These are phyloP conservation scores for Cyanoliseus patagonus DNA, from an alignment of 2,113 vertebrate species.

Conservation along the genomic window DNA sequence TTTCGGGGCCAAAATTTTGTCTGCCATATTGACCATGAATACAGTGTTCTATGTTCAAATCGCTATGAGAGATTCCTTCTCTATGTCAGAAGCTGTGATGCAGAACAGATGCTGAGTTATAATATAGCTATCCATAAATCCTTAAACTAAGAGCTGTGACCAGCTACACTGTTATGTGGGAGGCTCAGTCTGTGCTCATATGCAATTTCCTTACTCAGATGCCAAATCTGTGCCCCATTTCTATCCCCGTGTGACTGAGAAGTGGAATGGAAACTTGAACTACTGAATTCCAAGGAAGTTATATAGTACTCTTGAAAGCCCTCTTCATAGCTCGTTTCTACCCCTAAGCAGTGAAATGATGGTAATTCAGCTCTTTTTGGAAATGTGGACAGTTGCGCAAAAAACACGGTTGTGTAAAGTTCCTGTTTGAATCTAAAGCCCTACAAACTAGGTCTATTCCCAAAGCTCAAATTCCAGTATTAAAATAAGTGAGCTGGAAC, in stretches of 20 bases:
- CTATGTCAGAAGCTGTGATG: background rate
- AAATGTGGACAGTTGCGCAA: background rate
- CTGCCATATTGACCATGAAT: background rate
- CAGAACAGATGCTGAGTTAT: constrained; percentile 46
- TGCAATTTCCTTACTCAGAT: background rate
- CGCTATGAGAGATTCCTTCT: background rate
- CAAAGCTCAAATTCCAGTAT: constrained; percentile 36
- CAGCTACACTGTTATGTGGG: background rate
- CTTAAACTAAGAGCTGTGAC: constrained; percentile 17
- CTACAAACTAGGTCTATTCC: background rate
- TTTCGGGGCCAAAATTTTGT: background rate
- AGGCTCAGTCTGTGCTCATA: background rate
- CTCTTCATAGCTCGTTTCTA: background rate
- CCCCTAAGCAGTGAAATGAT: background rate
- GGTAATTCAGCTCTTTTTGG: background rate
- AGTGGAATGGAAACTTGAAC: background rate
- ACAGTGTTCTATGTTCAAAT: background rate
- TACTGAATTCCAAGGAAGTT: background rate
- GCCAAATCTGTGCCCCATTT: background rate
- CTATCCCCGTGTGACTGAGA: background rate
- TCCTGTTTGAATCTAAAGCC: background rate
- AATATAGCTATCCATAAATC: constrained; percentile 13
- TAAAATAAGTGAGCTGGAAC: constrained; percentile 37
- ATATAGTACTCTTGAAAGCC: background rate
- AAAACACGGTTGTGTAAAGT: background rate